A percentile compares a stretch with the other conserved stretches of the same genome.
These are phyloP conservation scores for Drosophila erecta DNA, from an alignment of 1,140 invertebrate genomes.

Conservation along the genomic window DNA sequence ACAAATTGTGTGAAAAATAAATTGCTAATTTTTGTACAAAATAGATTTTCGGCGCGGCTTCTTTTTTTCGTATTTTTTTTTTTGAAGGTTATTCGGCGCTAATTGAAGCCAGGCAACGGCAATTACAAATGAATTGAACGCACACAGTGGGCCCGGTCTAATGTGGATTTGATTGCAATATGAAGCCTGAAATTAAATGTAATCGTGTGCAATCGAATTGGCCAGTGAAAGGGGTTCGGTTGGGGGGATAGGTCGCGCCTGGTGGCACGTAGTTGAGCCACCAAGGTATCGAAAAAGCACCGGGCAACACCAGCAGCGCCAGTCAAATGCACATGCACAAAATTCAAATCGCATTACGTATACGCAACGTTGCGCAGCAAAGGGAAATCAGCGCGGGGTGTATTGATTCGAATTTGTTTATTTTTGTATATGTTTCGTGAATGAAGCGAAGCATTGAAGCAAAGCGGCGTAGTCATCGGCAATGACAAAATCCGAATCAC, in stretches of 20 bases:
- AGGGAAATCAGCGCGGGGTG: constrained; percentile 22
- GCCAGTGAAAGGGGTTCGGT: not conserved
- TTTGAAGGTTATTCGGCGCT: constrained; percentile 38
- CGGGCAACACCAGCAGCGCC: constrained; percentile 12
- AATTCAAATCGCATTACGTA: constrained; percentile 79
- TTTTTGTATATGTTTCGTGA: constrained; percentile 11
- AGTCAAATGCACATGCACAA: constrained; percentile 69
- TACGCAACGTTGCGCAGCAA: constrained; percentile 68
- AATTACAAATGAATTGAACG: constrained; percentile 15
- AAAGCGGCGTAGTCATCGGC: constrained; percentile 34
- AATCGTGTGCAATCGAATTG: constrained; percentile 54
- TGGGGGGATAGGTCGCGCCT: constrained; percentile 39
- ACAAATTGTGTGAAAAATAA: constrained; percentile 42
- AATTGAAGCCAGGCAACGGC: constrained; percentile 42
- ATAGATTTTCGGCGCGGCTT: not conserved
- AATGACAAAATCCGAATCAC: constrained; percentile 59
- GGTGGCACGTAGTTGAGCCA: constrained; percentile 50
- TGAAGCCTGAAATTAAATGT: constrained; percentile 76
- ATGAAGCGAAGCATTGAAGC: constrained; percentile 38
- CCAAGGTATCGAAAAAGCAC: constrained; percentile 27
- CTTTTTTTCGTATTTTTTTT: not conserved
- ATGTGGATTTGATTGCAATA: constrained; percentile 73
- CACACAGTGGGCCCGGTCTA: constrained; percentile 19
- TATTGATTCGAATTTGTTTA: constrained; percentile 21
- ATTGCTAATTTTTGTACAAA: constrained; percentile 31